Evolutionary conservation across 2,888 invertebrate genomes (phyloP), one percentile per base, ranked within the genome.

Genomic region (Lasioglossum zephyrum): DNA sequence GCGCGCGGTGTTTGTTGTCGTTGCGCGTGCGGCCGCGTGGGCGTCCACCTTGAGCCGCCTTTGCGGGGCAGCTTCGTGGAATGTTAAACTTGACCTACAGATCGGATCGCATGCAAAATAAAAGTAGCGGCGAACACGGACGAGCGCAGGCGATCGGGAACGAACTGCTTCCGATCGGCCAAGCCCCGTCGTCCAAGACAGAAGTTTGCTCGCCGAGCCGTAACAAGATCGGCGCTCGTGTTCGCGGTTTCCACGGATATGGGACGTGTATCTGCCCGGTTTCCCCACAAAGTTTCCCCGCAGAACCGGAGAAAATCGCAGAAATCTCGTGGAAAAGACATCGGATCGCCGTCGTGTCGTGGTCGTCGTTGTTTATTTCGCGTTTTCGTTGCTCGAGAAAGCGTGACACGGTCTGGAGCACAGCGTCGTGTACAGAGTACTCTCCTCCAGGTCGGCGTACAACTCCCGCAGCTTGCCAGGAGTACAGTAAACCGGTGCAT

Each of bases 41-140:
- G 90, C 80, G 81, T 73, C 79, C 76, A 77, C 80, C 84, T 83
- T 74, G 78, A 82, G 83, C 81, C 39, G 73, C 77, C 83, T 78
- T 80, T 83, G 53, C 82, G 76, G 84, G 85, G 60, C 80, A 73
- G 70, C 82, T 44, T 86, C 69, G 77, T 41, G 82, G 87, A 88
- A 86, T 88, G 87, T 87, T 90, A 91, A 92, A 92, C 92, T 92
- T 92, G 92, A 92, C 92, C 92, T 88, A 92, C 85, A 90, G 90
- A 90, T 88, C 86, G 84, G 70, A 87, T 87, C 86, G 88, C 88
- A 85, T 86, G 79, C 84, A 87, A 89, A 89, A 87, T 88, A 77
- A 87, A 72, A 83, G 87, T 63, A 63, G 53, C 53, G 1, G 53
- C 76, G 84, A 84, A 78, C 85, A 49, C 63, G 82, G 77, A 82